These are phyloP conservation scores for Nymphalis polychloros DNA, from an alignment of 2,888 invertebrate genomes.

Conservation along the genomic window DNA sequence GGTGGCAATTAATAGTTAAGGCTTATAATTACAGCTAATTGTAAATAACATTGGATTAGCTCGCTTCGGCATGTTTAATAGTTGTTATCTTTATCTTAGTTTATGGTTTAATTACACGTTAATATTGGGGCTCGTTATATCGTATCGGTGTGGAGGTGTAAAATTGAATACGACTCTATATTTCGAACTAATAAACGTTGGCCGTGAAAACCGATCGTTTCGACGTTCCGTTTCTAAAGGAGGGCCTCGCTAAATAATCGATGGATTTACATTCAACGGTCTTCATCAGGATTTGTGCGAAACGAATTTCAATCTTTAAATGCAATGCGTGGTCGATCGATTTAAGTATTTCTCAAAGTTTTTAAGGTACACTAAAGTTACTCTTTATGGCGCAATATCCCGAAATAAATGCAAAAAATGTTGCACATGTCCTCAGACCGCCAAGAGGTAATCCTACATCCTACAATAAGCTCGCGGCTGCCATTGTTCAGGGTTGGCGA, in stretches of 20 bases:
- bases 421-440: constrained; percentile 38
- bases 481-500: constrained; percentile 79
- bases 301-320: constrained; percentile 16
- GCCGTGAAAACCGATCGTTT: constrained; percentile 38
- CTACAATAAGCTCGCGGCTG: constrained; percentile 49
- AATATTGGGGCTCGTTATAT: constrained; percentile 57
- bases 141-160: constrained; percentile 62
- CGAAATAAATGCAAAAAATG: constrained; percentile 27
- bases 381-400: constrained; percentile 10
- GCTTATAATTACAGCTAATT: constrained; percentile 72
- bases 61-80: constrained; percentile 61
- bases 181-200: constrained; percentile 57
- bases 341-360: constrained; percentile 5
- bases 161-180: constrained; percentile 57
- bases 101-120: constrained; percentile 78
- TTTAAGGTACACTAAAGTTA: background rate
- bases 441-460: constrained; percentile 49
- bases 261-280: constrained; percentile 19
- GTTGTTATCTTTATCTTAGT: constrained; percentile 68
- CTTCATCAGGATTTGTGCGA: constrained; percentile 23
- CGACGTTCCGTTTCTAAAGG: constrained; percentile 29
- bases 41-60: constrained; percentile 75
- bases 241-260: constrained; percentile 24
- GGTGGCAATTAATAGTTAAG: constrained; percentile 68
- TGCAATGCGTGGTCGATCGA: background rate